Base-by-base conservation (phyloP, 2,113 vertebrate genomes). In the Potamarius usumacintae region DNA sequence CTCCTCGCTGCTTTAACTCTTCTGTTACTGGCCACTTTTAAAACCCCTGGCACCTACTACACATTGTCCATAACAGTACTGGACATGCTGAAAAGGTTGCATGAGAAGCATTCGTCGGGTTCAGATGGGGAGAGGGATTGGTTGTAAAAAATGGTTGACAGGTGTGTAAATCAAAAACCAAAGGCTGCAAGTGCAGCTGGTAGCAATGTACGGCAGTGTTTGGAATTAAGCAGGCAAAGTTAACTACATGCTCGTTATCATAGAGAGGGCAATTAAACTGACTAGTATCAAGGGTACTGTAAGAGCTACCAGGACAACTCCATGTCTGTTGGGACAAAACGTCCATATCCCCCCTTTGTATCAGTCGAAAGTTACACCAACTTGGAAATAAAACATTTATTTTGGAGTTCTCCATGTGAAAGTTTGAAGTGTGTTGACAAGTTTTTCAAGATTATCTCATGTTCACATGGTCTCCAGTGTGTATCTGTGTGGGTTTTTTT, bases 1-100 rank as follows among this genome's bases (percentile, higher is more conserved):
- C 83, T 83, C 62, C 55, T 88, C 57, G 5, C 57, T 20, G 69
- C 82, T 85, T 88, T 55, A 78, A 83, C 85, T 88, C 82, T 74
- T 55, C 74, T 65, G 62, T 62, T 62, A 22, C 72, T 34, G 80
- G 79, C 1, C 42, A 57, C 18, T 85, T 71, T 65, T 82, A 52
- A 85, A 81, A 76, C 71, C 85, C 85, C 27, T 10, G 76, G 50
- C 17, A 79, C 79, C 30, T 9, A 52, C 17, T 34, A 20, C 60
- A 55, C 48, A 48, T 20, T 53, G 84, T 52, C 84, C 57, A 27
- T 77, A 30, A 25, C 84, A 53, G 65, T 12, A 25, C 22, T 34
- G 27, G 78, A 80, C n/a, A 25, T 62, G 30, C 79, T 62, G 30
- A 34, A 58, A 80, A 80, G 2, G 53, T 34, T 34, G 25, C 25